Base-by-base conservation (phyloP, 2,797 vertebrate genomes). In the Cercopithecus diana region DNA sequence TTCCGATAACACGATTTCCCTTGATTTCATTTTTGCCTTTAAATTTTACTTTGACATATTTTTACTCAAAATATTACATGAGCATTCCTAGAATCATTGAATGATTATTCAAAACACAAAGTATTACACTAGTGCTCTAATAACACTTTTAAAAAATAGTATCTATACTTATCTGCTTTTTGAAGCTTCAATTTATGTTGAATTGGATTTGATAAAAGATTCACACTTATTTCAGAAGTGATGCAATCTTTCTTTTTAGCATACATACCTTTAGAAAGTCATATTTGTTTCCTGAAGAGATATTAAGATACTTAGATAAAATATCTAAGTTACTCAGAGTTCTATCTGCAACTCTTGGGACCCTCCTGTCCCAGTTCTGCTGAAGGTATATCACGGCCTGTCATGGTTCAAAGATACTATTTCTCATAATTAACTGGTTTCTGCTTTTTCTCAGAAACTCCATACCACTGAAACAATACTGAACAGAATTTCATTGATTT, bases 401-500 rank as follows among this genome's bases (percentile, higher is more conserved):
- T 92, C 93, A 89, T 91, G 28, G 41, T 79, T 96, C 75, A 88
- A 89, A 94, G 55, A 87, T 30, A 72, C 26, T 76, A 50, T 96
- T 97, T 92, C 50, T 96, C 61, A 55, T 75, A 97, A 96, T n/a
- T 88, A 57, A 91, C 61, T 87, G 30, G 3, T 72, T 96, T 86
- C 39, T 94, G 9, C 13, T 72, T 97, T 97, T 94, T 89, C 75
- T 95, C 50, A 75, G 82, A 96, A 96, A 93, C 19, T 85, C 11
- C 36, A 39, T 15, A 67, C 61, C 48, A 81, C 50, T 81, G 79
- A 61, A 79, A 96, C 28, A 72, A 73, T 30, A 90, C 41, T 87
- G 93, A 97, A 94, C 22, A 94, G 1, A 13, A 84, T 77, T 95
- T 84, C 55, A 95, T 95, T 98, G 94, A 96, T 96, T 93, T 84